phyloP scores from a whole-genome alignment of 2,113 vertebrate genomes.

The Xiphophorus maculatus region DNA sequence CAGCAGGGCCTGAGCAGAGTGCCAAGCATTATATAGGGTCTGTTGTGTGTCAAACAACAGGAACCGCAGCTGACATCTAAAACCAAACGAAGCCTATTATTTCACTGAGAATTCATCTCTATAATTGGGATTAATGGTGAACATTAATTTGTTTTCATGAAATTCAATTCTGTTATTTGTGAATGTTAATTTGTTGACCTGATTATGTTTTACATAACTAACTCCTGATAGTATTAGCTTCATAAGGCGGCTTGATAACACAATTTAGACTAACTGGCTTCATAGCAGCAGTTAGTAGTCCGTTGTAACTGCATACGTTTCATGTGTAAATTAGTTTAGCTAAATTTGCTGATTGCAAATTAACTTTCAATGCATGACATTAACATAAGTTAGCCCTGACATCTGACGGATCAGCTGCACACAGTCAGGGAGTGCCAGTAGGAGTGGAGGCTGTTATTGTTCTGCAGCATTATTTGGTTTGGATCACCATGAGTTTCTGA shows the following conservation, averaged over 20 bases:
- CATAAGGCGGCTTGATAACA: background rate
- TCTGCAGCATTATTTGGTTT: slow-evolving; percentile 1
- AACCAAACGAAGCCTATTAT: slow-evolving; percentile 41
- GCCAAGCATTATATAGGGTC: slow-evolving; percentile 41
- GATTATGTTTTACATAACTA: background rate
- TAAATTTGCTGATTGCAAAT: background rate
- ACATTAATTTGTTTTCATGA: background rate
- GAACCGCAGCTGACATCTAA: slow-evolving; percentile 47
- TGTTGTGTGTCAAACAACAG: slow-evolving; percentile 63
- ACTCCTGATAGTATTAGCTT: background rate
- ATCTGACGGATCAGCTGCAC: background rate
- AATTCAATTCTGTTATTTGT: background rate
- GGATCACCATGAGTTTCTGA: background rate
- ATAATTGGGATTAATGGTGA: background rate
- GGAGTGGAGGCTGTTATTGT: background rate
- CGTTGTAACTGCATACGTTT: background rate
- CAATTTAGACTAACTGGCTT: background rate
- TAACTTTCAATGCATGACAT: background rate
- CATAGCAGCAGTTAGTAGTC: background rate
- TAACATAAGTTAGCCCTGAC: background rate
- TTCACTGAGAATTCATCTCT: background rate
- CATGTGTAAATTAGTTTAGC: background rate
- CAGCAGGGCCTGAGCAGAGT: slow-evolving; percentile 49
- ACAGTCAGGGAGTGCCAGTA: background rate
- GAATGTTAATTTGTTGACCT: background rate